phyloP scores from a whole-genome alignment of 2,797 vertebrate genomes.

The Furcifer pardalis region DNA sequence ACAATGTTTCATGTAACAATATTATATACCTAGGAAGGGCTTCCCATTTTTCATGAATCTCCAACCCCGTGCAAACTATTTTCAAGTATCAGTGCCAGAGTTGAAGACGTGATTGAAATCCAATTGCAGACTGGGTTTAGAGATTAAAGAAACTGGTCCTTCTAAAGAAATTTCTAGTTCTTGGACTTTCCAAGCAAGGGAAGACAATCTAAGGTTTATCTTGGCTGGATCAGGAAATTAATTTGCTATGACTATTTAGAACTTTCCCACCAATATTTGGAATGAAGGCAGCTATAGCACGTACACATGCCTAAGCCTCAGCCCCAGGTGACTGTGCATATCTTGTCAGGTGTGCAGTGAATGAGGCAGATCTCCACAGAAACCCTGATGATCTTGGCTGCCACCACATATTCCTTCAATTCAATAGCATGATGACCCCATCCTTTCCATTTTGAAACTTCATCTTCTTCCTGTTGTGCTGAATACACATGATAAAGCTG shows the following conservation, averaged over 20 bases:
- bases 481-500: conserved; percentile 25
- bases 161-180: background rate
- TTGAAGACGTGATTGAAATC: background rate
- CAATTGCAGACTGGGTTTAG: conserved; percentile 29
- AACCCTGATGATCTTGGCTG: conserved; percentile 23
- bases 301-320: conserved; percentile 52
- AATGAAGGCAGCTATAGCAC: conserved; percentile 62
- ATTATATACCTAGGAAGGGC: too few relatives aligned
- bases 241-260: conserved; percentile 64
- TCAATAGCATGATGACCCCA: conserved; percentile 40
- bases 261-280: conserved; percentile 49
- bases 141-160: conserved; percentile 7
- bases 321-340: conserved; percentile 39
- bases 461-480: conserved; percentile 26
- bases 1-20: background rate
- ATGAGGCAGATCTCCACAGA: conserved; percentile 47
- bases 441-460: conserved; percentile 32
- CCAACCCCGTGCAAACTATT: background rate
- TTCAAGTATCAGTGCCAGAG: background rate
- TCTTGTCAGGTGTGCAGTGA: conserved; percentile 58
- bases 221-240: conserved; percentile 38
- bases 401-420: conserved; percentile 16
- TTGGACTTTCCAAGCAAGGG: conserved; percentile 38
- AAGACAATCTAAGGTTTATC: conserved; percentile 35
- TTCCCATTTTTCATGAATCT: background rate